A percentile compares a stretch with the other conserved stretches of the same genome.
Evolutionary conservation across 2,797 vertebrate species (phyloP).

Genomic region (Brachyrhaphis roseni): DNA sequence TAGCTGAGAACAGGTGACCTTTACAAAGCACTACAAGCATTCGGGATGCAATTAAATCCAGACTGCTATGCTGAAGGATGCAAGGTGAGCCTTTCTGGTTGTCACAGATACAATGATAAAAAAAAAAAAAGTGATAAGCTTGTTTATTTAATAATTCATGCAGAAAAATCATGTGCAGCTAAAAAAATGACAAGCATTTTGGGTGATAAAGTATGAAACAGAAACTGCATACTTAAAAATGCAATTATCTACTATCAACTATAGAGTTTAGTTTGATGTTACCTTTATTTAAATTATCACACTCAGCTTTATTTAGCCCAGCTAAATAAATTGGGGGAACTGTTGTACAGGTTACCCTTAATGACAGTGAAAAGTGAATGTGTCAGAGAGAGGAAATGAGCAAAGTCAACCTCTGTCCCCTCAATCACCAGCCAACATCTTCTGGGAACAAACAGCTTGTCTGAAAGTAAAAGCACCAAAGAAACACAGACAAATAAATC

Average conservation of each 20-base stretch:
- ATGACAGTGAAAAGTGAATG: slow-evolving; percentile 28
- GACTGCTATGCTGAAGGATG: slow-evolving; percentile 25
- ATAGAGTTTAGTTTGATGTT: neutral
- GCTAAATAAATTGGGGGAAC: neutral
- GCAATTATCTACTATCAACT: neutral
- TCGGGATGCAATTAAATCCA: slow-evolving; percentile 60
- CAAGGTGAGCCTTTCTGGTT: slow-evolving; percentile 16
- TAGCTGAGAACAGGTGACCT: slow-evolving; percentile 55
- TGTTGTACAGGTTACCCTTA: slow-evolving; percentile 1
- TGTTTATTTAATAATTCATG: neutral
- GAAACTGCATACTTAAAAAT: slow-evolving; percentile 1
- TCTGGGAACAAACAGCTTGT: neutral
- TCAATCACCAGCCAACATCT: slow-evolving; percentile 16
- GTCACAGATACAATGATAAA: slow-evolving; percentile 17
- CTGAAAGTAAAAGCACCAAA: neutral
- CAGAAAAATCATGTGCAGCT: neutral
- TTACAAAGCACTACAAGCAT: slow-evolving; percentile 52
- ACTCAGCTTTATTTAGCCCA: neutral
- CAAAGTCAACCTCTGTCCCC: slow-evolving; percentile 31
- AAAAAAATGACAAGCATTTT: neutral
- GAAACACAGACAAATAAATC: neutral
- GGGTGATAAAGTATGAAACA: slow-evolving; percentile 1
- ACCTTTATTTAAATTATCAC: neutral
- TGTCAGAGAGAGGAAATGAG: slow-evolving; percentile 42
- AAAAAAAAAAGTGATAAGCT: neutral